These are phyloP conservation scores for Ischnura elegans DNA, from an alignment of 2,888 invertebrate genomes.

Conservation along the genomic window DNA sequence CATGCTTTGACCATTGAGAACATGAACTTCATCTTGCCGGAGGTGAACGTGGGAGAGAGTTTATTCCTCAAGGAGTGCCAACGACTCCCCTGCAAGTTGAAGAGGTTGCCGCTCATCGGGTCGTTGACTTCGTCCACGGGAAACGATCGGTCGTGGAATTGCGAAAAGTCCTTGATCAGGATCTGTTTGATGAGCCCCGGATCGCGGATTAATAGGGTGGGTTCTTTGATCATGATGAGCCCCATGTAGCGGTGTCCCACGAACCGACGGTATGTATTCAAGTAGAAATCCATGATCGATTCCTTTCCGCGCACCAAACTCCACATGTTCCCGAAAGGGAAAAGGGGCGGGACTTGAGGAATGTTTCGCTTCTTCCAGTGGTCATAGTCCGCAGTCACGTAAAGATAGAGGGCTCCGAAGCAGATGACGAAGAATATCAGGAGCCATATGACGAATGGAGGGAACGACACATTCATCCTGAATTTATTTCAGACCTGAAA, in stretches of 20 bases:
- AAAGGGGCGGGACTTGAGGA: constrained; percentile 80
- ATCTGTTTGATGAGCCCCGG: constrained; percentile 69
- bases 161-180: constrained; percentile 69
- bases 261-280: constrained; percentile 75
- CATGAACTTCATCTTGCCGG: constrained; percentile 71
- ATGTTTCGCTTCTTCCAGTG: constrained; percentile 83
- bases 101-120: constrained; percentile 69
- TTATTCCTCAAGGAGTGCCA: constrained; percentile 70
- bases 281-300: neutral
- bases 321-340: constrained; percentile 81
- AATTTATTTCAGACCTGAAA: no score
- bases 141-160: constrained; percentile 69
- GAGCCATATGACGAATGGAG: constrained; percentile 68
- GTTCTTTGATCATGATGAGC: constrained; percentile 36
- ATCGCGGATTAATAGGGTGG: constrained; percentile 68
- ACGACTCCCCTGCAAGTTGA: constrained; percentile 67
- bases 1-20: constrained; percentile 68
- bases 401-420: constrained; percentile 66
- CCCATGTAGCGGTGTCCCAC: constrained; percentile 70
- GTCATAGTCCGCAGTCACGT: constrained; percentile 69
- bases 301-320: neutral
- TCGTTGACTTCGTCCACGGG: constrained; percentile 59
- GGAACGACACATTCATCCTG: constrained; percentile 72
- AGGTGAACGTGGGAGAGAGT: constrained; percentile 71
- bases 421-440: neutral